A percentile compares a stretch with the other conserved stretches of the same genome.
Evolutionary conservation across 2,113 vertebrate genomes (phyloP).

Genomic region (Clarias gariepinus): DNA sequence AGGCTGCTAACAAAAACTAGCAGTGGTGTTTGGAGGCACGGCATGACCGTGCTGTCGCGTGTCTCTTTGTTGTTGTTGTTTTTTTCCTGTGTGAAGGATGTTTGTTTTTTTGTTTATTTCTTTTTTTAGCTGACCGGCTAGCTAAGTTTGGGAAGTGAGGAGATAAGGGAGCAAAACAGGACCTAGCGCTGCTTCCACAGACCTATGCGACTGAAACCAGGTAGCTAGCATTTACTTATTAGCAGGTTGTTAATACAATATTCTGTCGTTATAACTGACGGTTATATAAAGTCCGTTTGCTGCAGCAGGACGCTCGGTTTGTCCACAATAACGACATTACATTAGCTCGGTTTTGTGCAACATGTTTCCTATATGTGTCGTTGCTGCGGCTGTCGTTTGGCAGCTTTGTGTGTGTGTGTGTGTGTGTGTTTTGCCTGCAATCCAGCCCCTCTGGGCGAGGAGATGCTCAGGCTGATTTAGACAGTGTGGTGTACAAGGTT

Average conservation of each 20-base stretch:
- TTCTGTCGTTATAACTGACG: neutral
- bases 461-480: neutral
- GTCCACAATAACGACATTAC: neutral
- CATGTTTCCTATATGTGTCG: neutral
- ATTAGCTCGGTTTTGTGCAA: too few species aligned
- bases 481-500: neutral
- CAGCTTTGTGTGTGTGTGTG: neutral
- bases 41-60: conserved; percentile 13
- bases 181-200: conserved; percentile 56
- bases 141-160: conserved; percentile 69
- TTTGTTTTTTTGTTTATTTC: neutral
- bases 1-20: neutral
- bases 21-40: neutral
- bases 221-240: conserved; percentile 53
- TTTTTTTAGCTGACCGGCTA: conserved; percentile 42
- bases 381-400: neutral
- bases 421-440: neutral
- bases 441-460: neutral
- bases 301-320: too few species aligned
- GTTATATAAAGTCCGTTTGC: neutral
- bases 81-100: conserved; percentile 35
- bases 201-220: conserved; percentile 72
- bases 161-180: conserved; percentile 61
- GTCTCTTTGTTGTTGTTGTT: neutral
- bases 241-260: neutral